Base-by-base conservation (phyloP, 2,888 invertebrate genomes). In the Sarcophaga caerulescens region DNA sequence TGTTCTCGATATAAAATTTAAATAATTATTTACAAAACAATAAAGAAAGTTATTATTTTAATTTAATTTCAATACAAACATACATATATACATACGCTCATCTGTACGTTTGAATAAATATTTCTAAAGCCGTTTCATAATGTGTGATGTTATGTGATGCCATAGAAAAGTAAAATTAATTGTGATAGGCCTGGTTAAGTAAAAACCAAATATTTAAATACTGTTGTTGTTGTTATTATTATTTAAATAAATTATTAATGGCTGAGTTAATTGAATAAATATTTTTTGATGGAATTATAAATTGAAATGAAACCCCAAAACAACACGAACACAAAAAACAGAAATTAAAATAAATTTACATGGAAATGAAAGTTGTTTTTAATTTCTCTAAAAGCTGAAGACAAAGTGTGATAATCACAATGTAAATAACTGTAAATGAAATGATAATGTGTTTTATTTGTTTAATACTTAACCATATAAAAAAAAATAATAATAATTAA, bases 181-280 rank as follows among this genome's bases (percentile, higher is more conserved):
- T 57, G 57, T 17, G n/a, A 57, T 17, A 57, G 14, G n/a, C n/a
- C n/a, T 17, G n/a, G 21, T 19, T 19, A 17, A 60, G 10, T 60
- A 5, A 14, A 52, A 52, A 52, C 52, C 14, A 52, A 14, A 14
- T 52, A 52, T 14, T 52, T 52, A 52, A 52, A 52, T 52, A 17
- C 17, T 60, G 10, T 3, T 19, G 25, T 66, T 66, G 45, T 52
- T 77, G 45, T 63, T 47, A 60, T 63, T 14, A 23, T 21, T 35
- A 65, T 66, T 66, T 60, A 74, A 69, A 73, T 77, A 71, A 69
- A 77, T 81, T 77, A 65, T 77, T 73, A 81, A 77, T 69, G 69
- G 65, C 25, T 57, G 81, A 74, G 76, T 81, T 81, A 81, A 85
- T 85, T 85, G 65, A 81, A 81, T 85, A 85, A 85, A 85, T 52